Percentiles rank a stretch among this genome's conserved stretches.
phyloP scores from a whole-genome alignment of 2,888 invertebrate species.

The Rhopalosiphum nymphaeae region DNA sequence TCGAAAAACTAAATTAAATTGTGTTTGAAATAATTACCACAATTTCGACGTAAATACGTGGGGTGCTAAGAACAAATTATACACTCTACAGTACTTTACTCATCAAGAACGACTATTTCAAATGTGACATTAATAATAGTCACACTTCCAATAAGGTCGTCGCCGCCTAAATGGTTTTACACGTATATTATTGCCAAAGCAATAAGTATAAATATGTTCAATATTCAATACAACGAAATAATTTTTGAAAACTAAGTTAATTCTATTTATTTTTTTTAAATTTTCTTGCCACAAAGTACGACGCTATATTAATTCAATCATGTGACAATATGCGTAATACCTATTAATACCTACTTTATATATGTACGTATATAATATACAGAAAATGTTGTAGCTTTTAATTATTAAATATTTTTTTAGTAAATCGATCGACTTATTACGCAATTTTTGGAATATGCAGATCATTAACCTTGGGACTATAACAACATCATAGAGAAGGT shows the following conservation, averaged over 20 bases:
- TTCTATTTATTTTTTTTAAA: not conserved
- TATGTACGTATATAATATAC: not conserved
- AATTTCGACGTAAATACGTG: not conserved
- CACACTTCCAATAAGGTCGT: not conserved
- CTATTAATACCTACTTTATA: not conserved
- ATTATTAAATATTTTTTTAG: not conserved
- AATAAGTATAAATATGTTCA: not conserved
- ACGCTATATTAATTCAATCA: not conserved
- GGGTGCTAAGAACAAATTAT: not conserved
- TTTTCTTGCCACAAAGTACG: not conserved
- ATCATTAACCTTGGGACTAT: not conserved
- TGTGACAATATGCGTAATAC: not conserved
- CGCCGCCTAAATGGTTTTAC: not conserved
- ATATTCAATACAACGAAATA: not conserved
- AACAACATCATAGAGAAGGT: not conserved
- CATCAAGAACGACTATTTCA: not conserved
- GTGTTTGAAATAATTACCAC: not conserved
- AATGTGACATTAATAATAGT: constrained; percentile 3
- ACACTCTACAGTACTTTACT: not conserved
- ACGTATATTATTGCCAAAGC: not conserved
- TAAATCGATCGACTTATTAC: not conserved
- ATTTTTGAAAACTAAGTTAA: not conserved
- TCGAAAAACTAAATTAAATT: not conserved
- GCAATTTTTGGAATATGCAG: not conserved
- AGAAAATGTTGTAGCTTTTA: not conserved